phyloP scores from a whole-genome alignment of 2,797 vertebrate genomes.

The Mormyrops boulengeri region DNA sequence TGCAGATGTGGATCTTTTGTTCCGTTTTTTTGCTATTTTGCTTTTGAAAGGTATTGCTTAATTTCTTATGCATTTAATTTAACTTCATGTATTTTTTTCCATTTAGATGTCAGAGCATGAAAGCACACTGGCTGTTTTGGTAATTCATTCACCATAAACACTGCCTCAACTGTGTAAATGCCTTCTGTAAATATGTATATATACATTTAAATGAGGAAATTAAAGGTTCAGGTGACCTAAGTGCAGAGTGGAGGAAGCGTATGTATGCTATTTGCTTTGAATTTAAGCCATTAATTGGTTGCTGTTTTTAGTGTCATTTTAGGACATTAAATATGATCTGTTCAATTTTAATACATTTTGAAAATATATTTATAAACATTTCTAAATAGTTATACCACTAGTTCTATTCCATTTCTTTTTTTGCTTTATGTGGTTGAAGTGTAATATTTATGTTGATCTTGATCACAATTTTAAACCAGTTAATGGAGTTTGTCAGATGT shows the following conservation, averaged over 20 bases:
- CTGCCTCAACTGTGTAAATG: conserved; percentile 84
- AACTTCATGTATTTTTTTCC: conserved; percentile 61
- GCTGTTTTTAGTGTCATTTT: conserved; percentile 20
- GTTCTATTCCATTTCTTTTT: conserved; percentile 15
- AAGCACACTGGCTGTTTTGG: conserved; percentile 73
- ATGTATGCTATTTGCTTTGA: conserved; percentile 66
- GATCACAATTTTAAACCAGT: conserved; percentile 4
- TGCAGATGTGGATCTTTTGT: conserved; percentile 55
- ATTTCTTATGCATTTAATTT: conserved; percentile 52
- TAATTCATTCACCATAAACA: conserved; percentile 76
- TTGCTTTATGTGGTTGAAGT: conserved; percentile 23
- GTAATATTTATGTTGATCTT: conserved; percentile 15
- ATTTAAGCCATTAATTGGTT: conserved; percentile 55
- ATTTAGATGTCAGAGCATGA: conserved; percentile 67
- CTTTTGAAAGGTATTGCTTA: conserved; percentile 19
- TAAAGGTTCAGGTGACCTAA: conserved; percentile 43
- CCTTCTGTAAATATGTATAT: conserved; percentile 70
- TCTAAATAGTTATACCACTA: conserved; percentile 2
- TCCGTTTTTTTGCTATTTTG: conserved; percentile 38
- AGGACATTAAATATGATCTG: conserved; percentile 7
- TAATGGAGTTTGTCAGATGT: conserved; percentile 21
- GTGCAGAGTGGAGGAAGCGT: conserved; percentile 57
- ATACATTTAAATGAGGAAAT: conserved; percentile 14
- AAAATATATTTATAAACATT: conserved; percentile 20
- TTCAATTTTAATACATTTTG: conserved; percentile 13